These are phyloP conservation scores for Falco cherrug DNA, from an alignment of 2,797 vertebrate species.

Conservation along the genomic window DNA sequence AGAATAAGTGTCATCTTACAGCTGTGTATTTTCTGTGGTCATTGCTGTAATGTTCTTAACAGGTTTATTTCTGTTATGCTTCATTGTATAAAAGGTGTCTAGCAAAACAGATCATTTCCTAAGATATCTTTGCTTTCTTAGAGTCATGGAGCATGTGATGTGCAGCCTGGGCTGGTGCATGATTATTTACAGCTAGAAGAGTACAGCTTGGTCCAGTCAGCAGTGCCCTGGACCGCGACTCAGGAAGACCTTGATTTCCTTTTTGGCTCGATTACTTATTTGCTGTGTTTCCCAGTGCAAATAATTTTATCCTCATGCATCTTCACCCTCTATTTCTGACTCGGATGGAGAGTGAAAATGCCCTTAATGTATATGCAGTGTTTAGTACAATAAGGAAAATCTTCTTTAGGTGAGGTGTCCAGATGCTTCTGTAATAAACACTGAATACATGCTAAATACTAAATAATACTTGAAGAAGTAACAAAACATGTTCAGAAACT, in stretches of 20 bases:
- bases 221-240: neutral
- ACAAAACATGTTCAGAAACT: neutral
- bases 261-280: neutral
- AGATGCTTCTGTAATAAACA: neutral
- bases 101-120: neutral
- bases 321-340: neutral
- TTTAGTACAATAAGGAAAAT: neutral
- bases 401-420: neutral
- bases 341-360: neutral
- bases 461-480: neutral
- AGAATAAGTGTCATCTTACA: neutral
- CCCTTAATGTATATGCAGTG: neutral
- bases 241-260: neutral
- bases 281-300: neutral
- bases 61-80: slow-evolving; percentile 6
- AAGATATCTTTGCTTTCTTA: neutral
- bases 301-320: neutral
- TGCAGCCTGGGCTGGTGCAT: neutral
- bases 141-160: neutral
- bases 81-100: neutral
- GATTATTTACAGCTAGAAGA: neutral
- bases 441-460: neutral
- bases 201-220: fast-evolving
- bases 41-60: slow-evolving; percentile 27
- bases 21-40: neutral